phyloP scores from a whole-genome alignment of 2,797 vertebrate genomes.

The Muscicapa striata region DNA sequence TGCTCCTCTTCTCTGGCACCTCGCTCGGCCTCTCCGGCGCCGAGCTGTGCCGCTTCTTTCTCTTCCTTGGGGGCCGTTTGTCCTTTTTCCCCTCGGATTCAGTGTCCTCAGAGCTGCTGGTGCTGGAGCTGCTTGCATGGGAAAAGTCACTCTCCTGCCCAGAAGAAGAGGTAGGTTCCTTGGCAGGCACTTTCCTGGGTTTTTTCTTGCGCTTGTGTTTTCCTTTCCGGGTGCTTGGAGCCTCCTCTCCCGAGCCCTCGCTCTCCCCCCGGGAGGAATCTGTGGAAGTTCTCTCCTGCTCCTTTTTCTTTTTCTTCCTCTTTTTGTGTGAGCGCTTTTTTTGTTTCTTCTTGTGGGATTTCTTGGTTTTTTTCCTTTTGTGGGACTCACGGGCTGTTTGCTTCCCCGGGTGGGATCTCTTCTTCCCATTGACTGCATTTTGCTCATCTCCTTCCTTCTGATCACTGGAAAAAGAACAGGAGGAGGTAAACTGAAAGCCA shows the following conservation, averaged over 20 bases:
- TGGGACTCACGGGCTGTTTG: constrained; percentile 72
- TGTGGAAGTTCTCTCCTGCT: constrained; percentile 51
- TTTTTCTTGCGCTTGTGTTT: constrained; percentile 79
- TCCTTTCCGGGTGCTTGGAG: constrained; percentile 61
- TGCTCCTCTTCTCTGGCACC: constrained; percentile 81
- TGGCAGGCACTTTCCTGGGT: constrained; percentile 76
- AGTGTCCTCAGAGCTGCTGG: constrained; percentile 78
- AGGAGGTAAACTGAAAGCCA: background rate
- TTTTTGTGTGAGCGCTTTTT: constrained; percentile 86
- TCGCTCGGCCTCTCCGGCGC: constrained; percentile 48
- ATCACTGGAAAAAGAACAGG: constrained; percentile 68
- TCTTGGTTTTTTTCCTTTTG: constrained; percentile 87
- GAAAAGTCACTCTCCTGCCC: constrained; percentile 80
- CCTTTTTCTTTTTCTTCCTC: constrained; percentile 82
- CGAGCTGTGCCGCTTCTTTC: constrained; percentile 54
- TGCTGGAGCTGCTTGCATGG: constrained; percentile 69
- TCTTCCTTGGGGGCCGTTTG: constrained; percentile 66
- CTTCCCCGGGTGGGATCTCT: constrained; percentile 74
- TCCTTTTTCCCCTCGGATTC: constrained; percentile 69
- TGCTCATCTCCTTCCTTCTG: constrained; percentile 66
- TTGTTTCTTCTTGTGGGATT: constrained; percentile 90
- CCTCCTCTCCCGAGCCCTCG: constrained; percentile 72
- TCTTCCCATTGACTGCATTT: constrained; percentile 76
- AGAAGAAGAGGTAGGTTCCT: constrained; percentile 69
- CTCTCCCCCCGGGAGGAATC: constrained; percentile 76